Conservation (phyloP, 1,140 invertebrate genomes). For the Trichonephila inaurata region DNA sequence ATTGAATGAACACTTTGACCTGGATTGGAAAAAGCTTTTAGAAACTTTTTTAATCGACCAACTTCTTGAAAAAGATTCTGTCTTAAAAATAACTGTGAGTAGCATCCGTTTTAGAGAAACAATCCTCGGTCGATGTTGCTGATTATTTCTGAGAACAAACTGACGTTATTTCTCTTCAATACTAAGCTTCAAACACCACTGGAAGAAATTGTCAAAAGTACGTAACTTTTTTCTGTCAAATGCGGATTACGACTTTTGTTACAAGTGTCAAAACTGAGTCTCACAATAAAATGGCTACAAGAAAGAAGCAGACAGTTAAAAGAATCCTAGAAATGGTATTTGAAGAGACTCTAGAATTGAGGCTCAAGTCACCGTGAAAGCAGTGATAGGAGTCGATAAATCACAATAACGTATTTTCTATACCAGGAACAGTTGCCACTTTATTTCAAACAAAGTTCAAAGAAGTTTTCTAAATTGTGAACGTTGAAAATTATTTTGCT, state of each 20-base stretch:
- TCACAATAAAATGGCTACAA: not conserved
- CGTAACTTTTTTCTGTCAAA: constrained; percentile 11
- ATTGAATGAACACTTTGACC: not conserved
- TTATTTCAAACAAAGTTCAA: too few relatives aligned
- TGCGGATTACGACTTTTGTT: constrained; percentile 4
- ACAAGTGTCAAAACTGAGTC: constrained; percentile 3
- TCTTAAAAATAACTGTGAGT: not conserved
- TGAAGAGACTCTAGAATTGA: not conserved
- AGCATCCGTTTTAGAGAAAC: not conserved
- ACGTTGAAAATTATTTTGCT: too few relatives aligned
- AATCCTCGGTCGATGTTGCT: not conserved
- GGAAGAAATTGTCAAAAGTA: not conserved
- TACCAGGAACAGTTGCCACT: too few relatives aligned
- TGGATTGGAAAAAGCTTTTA: not conserved
- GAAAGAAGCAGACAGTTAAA: not conserved
- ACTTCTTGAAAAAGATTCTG: not conserved
- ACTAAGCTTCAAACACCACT: not conserved
- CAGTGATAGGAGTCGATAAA: not conserved
- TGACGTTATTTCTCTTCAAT: not conserved
- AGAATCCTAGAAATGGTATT: not conserved
- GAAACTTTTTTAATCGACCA: not conserved
- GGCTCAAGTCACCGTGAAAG: not conserved
- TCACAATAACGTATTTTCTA: not conserved
- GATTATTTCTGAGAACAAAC: not conserved
- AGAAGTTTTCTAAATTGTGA: too few relatives aligned